Evolutionary conservation across 2,113 vertebrate genomes (phyloP).

Genomic region (Coptodon bakossiorum): DNA sequence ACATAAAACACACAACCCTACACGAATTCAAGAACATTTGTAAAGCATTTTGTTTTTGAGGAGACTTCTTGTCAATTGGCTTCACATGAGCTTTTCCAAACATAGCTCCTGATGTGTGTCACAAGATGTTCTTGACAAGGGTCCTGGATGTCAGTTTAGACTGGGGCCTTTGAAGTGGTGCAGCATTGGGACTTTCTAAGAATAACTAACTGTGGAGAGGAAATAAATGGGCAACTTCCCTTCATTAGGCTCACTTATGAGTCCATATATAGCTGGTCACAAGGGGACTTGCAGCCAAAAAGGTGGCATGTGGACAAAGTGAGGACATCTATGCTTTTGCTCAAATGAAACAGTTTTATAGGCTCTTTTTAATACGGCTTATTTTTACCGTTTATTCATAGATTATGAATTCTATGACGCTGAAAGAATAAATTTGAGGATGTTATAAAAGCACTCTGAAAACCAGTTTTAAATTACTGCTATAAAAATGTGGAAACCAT

Average conservation of each 20-base stretch:
- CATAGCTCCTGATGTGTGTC: constrained; percentile 16
- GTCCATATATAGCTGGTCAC: constrained; percentile 40
- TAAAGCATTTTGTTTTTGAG: neutral
- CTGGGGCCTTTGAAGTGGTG: neutral
- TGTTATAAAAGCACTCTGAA: neutral
- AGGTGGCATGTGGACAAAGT: neutral
- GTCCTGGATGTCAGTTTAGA: neutral
- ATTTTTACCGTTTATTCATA: neutral
- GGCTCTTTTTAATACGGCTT: neutral
- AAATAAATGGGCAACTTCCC: constrained; percentile 46
- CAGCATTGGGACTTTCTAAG: constrained; percentile 24
- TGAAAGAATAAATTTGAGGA: neutral
- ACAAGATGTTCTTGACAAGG: constrained; percentile 7
- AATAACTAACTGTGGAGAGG: constrained; percentile 16
- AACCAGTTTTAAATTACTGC: neutral
- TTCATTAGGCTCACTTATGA: constrained; percentile 45
- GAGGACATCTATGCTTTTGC: neutral
- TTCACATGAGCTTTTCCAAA: constrained; percentile 40
- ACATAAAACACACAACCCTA: neutral
- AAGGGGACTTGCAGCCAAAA: neutral
- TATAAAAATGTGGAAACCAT: neutral
- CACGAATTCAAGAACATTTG: neutral
- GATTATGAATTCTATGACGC: neutral
- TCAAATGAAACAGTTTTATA: neutral
- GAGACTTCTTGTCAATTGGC: neutral